Percentiles rank a stretch among this genome's conserved stretches.
phyloP scores from a whole-genome alignment of 2,888 invertebrate genomes.

The Boloria euphrosyne region DNA sequence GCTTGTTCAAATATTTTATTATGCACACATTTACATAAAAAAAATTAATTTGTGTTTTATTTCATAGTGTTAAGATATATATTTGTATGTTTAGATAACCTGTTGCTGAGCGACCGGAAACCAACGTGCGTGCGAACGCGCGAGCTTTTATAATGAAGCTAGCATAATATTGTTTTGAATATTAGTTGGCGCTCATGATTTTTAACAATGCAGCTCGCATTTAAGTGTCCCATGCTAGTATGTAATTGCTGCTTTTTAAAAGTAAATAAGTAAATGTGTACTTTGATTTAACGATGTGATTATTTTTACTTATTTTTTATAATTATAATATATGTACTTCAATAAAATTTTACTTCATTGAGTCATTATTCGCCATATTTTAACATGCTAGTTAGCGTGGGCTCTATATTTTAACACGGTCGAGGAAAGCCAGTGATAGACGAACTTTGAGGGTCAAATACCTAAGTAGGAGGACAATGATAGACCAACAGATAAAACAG shows the following conservation, averaged over 20 bases:
- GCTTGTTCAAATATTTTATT: conserved; percentile 45
- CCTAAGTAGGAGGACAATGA: too few relatives aligned
- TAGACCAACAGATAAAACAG: too few relatives aligned
- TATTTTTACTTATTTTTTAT: background rate
- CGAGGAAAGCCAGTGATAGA: too few relatives aligned
- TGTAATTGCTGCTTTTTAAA: conserved; percentile 13
- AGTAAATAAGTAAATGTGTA: background rate
- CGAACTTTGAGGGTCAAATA: too few relatives aligned
- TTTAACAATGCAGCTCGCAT: conserved; percentile 34
- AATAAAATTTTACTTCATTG: too few relatives aligned
- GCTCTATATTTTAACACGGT: too few relatives aligned
- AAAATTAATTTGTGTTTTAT: conserved; percentile 45
- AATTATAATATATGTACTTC: too few relatives aligned
- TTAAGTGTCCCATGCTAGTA: conserved; percentile 18
- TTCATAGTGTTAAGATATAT: conserved; percentile 43
- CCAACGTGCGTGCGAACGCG: conserved; percentile 55
- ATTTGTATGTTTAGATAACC: conserved; percentile 37
- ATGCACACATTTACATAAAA: conserved; percentile 34
- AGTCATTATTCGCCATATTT: too few relatives aligned
- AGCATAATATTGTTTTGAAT: conserved; percentile 40
- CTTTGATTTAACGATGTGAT: background rate
- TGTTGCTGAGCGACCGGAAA: conserved; percentile 52
- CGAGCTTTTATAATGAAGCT: conserved; percentile 54
- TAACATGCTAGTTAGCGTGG: too few relatives aligned
- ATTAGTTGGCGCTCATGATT: conserved; percentile 38